These are phyloP conservation scores for Varanus komodoensis DNA, from an alignment of 2,113 vertebrate genomes.

Conservation along the genomic window DNA sequence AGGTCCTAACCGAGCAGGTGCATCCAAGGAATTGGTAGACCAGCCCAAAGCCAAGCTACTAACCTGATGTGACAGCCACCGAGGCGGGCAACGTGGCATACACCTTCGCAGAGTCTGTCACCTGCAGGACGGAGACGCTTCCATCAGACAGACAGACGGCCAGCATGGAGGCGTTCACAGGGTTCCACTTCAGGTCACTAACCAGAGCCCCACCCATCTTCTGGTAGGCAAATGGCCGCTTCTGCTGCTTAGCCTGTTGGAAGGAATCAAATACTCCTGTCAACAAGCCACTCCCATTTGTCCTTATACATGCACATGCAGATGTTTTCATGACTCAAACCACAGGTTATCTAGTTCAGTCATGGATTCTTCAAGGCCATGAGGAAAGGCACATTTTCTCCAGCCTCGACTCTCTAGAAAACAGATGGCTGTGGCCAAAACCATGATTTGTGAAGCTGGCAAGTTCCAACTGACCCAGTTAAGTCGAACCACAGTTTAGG, in stretches of 20 bases:
- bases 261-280: slow-evolving; percentile 36
- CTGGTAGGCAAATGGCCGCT: slow-evolving; percentile 86
- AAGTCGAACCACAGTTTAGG: too few species aligned
- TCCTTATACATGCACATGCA: neutral
- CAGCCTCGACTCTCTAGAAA: too few species aligned
- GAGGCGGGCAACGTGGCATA: slow-evolving; percentile 82
- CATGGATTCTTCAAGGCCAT: neutral
- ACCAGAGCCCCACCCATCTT: slow-evolving; percentile 68
- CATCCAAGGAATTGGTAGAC: neutral
- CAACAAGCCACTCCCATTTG: neutral
- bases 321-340: neutral
- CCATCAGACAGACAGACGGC: slow-evolving; percentile 90
- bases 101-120: slow-evolving; percentile 82
- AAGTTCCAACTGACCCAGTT: too few species aligned
- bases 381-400: neutral
- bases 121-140: slow-evolving; percentile 89
- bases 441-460: neutral
- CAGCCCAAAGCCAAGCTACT: slow-evolving; percentile 60
- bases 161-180: slow-evolving; percentile 78
- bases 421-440: neutral
- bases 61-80: slow-evolving; percentile 89
- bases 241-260: slow-evolving; percentile 84
- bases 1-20: too few species aligned
- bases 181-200: slow-evolving; percentile 96
- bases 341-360: neutral